A percentile compares a stretch with the other conserved stretches of the same genome.
Evolutionary conservation across 2,888 invertebrate genomes (phyloP).

Genomic region (Aplocera efformata): DNA sequence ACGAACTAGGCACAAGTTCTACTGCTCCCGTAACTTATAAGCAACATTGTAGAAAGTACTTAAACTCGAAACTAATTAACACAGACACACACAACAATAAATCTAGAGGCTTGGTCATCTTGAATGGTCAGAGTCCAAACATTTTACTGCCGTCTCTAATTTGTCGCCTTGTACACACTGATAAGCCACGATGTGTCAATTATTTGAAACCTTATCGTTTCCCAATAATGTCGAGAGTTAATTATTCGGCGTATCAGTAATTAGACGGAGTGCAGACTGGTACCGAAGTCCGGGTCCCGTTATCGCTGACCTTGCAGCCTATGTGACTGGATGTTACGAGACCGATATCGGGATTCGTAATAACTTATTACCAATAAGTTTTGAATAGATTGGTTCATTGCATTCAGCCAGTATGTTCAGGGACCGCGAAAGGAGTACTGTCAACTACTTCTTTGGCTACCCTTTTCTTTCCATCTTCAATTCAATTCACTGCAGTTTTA

Average conservation of each 20-base stretch:
- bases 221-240: conserved; percentile 1
- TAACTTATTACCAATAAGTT: too few relatives aligned
- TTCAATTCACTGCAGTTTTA: too few relatives aligned
- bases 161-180: neutral
- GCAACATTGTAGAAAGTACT: too few relatives aligned
- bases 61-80: too few relatives aligned
- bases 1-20: too few relatives aligned
- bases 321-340: conserved; percentile 1
- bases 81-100: too few relatives aligned
- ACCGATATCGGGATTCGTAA: neutral
- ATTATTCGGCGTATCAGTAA: conserved; percentile 8
- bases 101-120: neutral
- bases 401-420: too few relatives aligned
- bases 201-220: conserved; percentile 1
- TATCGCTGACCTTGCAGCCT: conserved; percentile 34
- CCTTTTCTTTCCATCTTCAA: too few relatives aligned
- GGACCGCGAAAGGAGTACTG: too few relatives aligned
- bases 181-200: neutral
- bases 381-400: too few relatives aligned
- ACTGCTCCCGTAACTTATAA: too few relatives aligned
- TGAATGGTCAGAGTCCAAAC: neutral
- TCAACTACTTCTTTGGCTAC: too few relatives aligned
- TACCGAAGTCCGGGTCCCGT: conserved; percentile 15
- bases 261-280: conserved; percentile 29
- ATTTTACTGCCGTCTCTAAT: neutral